Percentiles rank a stretch among this genome's conserved stretches.
Conservation (phyloP, 2,113 vertebrate species). For the Meleagris gallopavo region DNA sequence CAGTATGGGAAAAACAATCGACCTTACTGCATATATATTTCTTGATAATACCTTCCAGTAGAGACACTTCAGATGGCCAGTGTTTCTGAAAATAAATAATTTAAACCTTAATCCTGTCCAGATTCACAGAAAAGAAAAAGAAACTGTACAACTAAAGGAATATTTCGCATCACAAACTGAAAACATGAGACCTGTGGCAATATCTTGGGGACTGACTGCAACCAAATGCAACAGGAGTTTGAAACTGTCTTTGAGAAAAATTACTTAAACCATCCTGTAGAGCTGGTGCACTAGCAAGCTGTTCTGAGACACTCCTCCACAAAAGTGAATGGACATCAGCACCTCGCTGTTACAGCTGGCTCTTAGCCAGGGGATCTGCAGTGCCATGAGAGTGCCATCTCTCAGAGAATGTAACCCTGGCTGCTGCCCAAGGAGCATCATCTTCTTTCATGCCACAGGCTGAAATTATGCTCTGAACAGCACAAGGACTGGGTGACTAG, state of each 20-base stretch:
- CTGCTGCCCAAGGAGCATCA: neutral
- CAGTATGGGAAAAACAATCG: neutral
- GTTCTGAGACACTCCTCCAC: neutral
- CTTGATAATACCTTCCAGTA: neutral
- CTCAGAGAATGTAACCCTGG: neutral
- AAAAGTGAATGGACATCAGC: neutral
- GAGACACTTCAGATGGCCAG: neutral
- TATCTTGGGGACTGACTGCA: neutral
- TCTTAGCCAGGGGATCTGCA: neutral
- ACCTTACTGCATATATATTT: neutral
- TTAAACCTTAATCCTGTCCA: neutral
- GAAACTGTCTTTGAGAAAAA: neutral
- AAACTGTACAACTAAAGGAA: neutral
- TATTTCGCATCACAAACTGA: neutral
- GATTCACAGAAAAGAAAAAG: neutral
- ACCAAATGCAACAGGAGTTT: fast-evolving
- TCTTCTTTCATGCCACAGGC: neutral
- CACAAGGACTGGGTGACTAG: fast-evolving
- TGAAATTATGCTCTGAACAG: neutral
- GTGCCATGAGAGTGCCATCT: fast-evolving
- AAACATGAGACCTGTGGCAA: neutral
- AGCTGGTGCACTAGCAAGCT: neutral
- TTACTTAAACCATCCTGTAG: neutral
- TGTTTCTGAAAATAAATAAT: neutral
- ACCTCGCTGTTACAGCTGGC: neutral